phyloP scores from a whole-genome alignment of 1,140 invertebrate species.

The Drosophila orosa region DNA sequence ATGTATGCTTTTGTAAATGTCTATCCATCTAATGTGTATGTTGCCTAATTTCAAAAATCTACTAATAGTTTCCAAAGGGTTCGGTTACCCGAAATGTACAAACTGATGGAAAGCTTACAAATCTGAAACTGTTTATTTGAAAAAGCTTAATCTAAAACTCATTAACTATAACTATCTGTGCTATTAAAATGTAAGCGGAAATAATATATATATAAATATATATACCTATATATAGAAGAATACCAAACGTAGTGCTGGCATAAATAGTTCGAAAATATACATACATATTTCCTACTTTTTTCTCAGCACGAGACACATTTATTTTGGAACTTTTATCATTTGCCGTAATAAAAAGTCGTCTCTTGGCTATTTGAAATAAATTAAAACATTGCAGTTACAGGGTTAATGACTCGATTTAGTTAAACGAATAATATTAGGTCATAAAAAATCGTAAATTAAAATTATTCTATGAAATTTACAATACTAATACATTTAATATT shows the following conservation, averaged over 20 bases:
- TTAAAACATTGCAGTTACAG: slow-evolving; percentile 10
- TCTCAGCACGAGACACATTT: slow-evolving; percentile 1
- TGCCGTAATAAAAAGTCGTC: background rate
- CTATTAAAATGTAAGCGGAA: slow-evolving; percentile 80
- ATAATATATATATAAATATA: slow-evolving; percentile 21
- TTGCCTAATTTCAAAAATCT: slow-evolving; percentile 6
- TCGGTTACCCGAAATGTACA: slow-evolving; percentile 48
- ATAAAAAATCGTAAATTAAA: slow-evolving; percentile 16
- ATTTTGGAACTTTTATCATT: background rate
- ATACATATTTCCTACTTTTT: slow-evolving; percentile 1
- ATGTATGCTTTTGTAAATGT: slow-evolving; percentile 60
- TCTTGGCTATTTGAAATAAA: slow-evolving; percentile 6
- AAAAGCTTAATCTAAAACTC: slow-evolving; percentile 32
- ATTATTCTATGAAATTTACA: slow-evolving; percentile 33
- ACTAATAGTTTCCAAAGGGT: slow-evolving; percentile 24
- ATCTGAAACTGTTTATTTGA: slow-evolving; percentile 31
- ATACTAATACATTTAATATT: slow-evolving; percentile 43
- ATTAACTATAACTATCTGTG: slow-evolving; percentile 78
- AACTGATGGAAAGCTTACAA: slow-evolving; percentile 38
- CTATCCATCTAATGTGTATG: slow-evolving; percentile 31
- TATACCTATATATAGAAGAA: slow-evolving; percentile 22
- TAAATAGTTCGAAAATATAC: slow-evolving; percentile 32
- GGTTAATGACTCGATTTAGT: slow-evolving; percentile 18
- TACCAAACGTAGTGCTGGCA: slow-evolving; percentile 14
- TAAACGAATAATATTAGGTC: slow-evolving; percentile 26